These are phyloP conservation scores for Ichneumon xanthorius DNA, from an alignment of 2,888 invertebrate genomes.

Conservation along the genomic window DNA sequence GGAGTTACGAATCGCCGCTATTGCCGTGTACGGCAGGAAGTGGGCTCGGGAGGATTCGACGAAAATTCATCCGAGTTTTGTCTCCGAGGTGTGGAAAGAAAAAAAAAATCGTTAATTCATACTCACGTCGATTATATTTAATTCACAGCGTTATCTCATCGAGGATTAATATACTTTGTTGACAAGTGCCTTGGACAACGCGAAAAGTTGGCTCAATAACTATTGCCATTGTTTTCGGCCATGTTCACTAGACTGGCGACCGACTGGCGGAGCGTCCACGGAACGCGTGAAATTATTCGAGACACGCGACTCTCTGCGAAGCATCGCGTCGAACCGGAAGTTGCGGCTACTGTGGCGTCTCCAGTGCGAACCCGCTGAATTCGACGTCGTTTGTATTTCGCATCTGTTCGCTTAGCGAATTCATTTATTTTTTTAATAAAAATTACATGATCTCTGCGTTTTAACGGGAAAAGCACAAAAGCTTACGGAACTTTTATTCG, in stretches of 20 bases:
- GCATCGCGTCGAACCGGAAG: constrained; percentile 32
- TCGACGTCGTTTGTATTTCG: too few relatives aligned
- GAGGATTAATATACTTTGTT: constrained; percentile 76
- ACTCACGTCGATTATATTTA: constrained; percentile 61
- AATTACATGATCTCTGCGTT: too few relatives aligned
- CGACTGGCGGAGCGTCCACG: constrained; percentile 64
- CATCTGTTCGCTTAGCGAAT: neutral
- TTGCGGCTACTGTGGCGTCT: constrained; percentile 49
- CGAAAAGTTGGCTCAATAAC: constrained; percentile 76
- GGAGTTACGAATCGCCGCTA: constrained; percentile 69
- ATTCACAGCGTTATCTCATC: constrained; percentile 65
- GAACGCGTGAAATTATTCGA: constrained; percentile 53
- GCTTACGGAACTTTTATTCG: too few relatives aligned
- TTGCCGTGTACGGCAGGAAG: constrained; percentile 68
- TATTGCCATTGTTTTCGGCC: constrained; percentile 81
- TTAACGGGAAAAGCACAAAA: too few relatives aligned
- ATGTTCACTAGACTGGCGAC: constrained; percentile 80
- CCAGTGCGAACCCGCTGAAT: constrained; percentile 5
- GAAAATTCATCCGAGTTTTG: constrained; percentile 31
- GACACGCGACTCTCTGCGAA: constrained; percentile 52
- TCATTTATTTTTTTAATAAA: too few relatives aligned
- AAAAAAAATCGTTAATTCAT: constrained; percentile 6
- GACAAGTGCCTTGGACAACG: constrained; percentile 74
- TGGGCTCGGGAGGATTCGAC: constrained; percentile 43
- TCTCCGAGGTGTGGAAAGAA: neutral